Percentiles rank a stretch among this genome's conserved stretches.
These are phyloP conservation scores for Athripsodes cinereus DNA, from an alignment of 2,888 invertebrate genomes.

Conservation along the genomic window DNA sequence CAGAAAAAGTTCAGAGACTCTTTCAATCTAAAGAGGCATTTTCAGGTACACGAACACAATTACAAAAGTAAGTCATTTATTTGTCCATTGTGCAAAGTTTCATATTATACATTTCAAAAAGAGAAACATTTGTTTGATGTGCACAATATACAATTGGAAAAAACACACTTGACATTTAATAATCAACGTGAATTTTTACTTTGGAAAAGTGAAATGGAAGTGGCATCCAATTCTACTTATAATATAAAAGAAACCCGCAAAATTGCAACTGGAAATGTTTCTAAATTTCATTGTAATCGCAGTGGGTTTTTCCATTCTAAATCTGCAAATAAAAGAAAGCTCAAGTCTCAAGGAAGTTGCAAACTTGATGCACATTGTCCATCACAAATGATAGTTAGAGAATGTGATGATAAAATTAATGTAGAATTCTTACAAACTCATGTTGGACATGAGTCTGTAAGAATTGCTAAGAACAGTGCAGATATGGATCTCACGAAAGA, in stretches of 20 bases:
- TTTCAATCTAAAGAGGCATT: conserved; percentile 3
- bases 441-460: background rate
- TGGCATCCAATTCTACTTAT: background rate
- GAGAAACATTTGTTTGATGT: too few relatives aligned
- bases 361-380: background rate
- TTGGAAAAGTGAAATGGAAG: background rate
- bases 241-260: background rate
- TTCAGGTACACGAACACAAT: background rate
- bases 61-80: background rate
- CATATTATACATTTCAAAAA: too few relatives aligned
- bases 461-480: background rate
- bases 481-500: background rate
- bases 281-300: background rate
- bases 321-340: background rate
- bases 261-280: background rate
- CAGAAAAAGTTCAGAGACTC: background rate
- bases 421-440: background rate
- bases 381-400: background rate
- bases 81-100: too few relatives aligned
- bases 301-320: background rate
- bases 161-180: too few relatives aligned
- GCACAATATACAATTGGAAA: conserved; percentile 1
- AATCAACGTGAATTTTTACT: background rate
- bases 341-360: background rate
- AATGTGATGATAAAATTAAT: conserved; percentile 2